phyloP scores from a whole-genome alignment of 2,113 vertebrate species.

The Phylloscopus whistleri region DNA sequence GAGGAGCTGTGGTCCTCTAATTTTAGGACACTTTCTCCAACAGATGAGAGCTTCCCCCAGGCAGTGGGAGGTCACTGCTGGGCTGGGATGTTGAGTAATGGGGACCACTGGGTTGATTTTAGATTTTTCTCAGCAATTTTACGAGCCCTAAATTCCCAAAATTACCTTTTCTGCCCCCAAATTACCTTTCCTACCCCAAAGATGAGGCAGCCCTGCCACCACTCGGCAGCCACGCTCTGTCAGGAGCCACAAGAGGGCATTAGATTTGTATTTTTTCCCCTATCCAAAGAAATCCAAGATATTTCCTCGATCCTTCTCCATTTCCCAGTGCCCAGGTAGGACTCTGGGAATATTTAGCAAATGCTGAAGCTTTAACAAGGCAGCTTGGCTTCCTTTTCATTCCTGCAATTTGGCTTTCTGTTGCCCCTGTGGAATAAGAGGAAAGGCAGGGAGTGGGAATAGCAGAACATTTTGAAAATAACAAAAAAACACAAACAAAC shows the following conservation, averaged over 20 bases:
- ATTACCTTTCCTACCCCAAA: not conserved
- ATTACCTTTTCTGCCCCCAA: not conserved
- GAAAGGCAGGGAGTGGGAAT: not conserved
- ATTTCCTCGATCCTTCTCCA: not conserved
- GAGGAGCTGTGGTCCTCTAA: not conserved
- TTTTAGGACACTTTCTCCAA: not conserved
- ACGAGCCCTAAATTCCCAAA: not conserved
- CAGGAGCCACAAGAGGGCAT: conserved; percentile 52
- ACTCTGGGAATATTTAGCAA: not conserved
- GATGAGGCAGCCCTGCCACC: not conserved
- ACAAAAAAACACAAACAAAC: not conserved
- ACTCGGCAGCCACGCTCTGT: not conserved
- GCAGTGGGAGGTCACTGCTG: not conserved
- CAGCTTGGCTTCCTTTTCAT: not conserved
- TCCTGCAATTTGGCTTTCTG: not conserved
- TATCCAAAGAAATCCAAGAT: not conserved
- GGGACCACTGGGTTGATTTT: not conserved
- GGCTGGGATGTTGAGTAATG: not conserved
- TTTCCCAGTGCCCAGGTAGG: not conserved
- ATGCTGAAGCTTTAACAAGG: not conserved
- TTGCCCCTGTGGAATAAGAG: not conserved
- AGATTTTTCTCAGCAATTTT: not conserved
- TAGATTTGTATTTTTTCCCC: not conserved
- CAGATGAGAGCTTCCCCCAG: not conserved
- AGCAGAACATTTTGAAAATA: not conserved